Base-by-base conservation (phyloP, 2,113 vertebrate species). In the Trogon surrucura region DNA sequence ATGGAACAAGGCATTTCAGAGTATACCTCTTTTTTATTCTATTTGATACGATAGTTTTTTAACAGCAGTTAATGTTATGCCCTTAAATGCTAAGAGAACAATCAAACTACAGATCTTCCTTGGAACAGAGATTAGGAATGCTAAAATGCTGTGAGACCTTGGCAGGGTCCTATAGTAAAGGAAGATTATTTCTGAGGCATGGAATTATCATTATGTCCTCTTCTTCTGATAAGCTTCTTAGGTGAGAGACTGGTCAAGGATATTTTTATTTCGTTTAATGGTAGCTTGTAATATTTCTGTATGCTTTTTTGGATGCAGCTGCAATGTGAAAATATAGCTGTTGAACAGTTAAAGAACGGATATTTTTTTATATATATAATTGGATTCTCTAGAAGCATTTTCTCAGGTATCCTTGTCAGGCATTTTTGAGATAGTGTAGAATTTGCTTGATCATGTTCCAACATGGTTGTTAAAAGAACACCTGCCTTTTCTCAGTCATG, bases 401-500 rank as follows among this genome's bases (percentile, higher is more conserved):
- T 94, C 77, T 95, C 71, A 94, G 93, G 85, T 96, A 93, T 92
- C 26, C 48, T 78, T 83, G 38, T 80, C 67, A 93, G 88, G 16
- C 34, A 73, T 82, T 94, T 95, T 87, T 94, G 66, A 90, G 89
- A 93, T 91, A 88, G 78, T 80, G 27, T n/a, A 83, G 81, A 77
- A 84, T 91, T 91, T 93, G 34, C 80, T 97, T 97, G 69, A 95
- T 91, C 93, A 11, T 81, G 80, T 95, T 96, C 94, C 94, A 96
- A 70, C 72, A 67, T 7, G 80, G 51, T 26, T 95, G 75, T 85
- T 91, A 72, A 82, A 95, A 65, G 93, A 95, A 96, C 85, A 87
- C 29, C 54, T 97, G 60, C 73, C 73, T 97, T 90, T 95, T 91
- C 79, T 88, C 0, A 0, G 66, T 88, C 72, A 80, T 93, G 41